Base-by-base conservation (phyloP, 2,113 vertebrate genomes). In the Garra rufa region DNA sequence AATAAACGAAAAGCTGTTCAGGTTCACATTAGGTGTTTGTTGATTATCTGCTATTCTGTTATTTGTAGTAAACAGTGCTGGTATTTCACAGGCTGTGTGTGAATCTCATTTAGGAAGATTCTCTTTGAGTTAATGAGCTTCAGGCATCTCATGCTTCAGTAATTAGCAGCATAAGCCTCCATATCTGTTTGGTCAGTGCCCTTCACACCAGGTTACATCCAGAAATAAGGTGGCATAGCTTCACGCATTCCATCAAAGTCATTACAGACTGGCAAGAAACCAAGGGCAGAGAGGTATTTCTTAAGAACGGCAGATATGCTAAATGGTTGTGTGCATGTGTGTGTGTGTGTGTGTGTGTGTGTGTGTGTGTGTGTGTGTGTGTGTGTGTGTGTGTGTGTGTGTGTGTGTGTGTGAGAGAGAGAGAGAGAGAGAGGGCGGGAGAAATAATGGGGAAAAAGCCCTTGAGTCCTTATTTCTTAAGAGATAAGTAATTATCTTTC, bases 141-240 rank as follows among this genome's bases (percentile, higher is more conserved):
- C 3, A 61, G 75, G 88, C 88, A 85, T 57, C 48, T 75, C 38
- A 10, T 52, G 34, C 41, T 13, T 57, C 28, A 14, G 88, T 93
- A 92, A 94, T 93, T 92, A 93, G 85, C 83, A 80, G 89, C 91
- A 89, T 86, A 86, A 87, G 89, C 88, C 85, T 89, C 90, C 91
- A 91, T 90, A 89, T 88, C 89, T 90, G 84, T 86, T 88, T 76
- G 85, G 85, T 84, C 82, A 70, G 80, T 87, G 91, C 90, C 93
- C 94, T 94, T 94, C 94, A 94, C 92, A 92, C 91, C 76, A 76
- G 76, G 87, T 89, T 89, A 84, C 82, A 83, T 88, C 83, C 73
- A 76, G 85, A 92, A 91, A 92, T 69, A 90, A 91, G 91, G 88
- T 89, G 87, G 88, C 89, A 89, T 70, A 76, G 59, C 76, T 57